Evolutionary conservation across 2,888 invertebrate genomes (phyloP), one percentile per base, ranked within the genome.

Genomic region (Matsumyia berberina): DNA sequence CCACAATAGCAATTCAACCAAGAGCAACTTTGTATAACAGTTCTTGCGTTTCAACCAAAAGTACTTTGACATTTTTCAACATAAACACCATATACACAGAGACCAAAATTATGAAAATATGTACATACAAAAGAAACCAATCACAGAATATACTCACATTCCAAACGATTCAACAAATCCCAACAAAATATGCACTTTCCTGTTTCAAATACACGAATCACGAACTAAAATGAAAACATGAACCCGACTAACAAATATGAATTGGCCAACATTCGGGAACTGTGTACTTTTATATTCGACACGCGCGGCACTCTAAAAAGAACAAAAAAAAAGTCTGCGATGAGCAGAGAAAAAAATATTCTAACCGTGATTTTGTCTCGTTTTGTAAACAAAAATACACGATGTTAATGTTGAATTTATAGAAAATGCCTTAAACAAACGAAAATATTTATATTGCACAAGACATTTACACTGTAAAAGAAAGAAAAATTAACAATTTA

Each of bases 311-410:
- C 44, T 72, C 77, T 85, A 64, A 51, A 79, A 79, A 55, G 79
- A 73, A 73, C 64, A 82, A 70, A 39, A 57, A 64, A 82, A 66
- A 39, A 57, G 57, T 42, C 62, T 51, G 39, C 62, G 39, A 74
- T 46, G 19, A 51, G 39, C 42, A 42, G 15, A 31, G 37, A 35
- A 55, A 42, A 69, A 79, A 62, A 69, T 57, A 24, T 39, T 42
- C 8, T 35, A 67, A 33, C 73, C 60, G 82, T 69, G 76, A 70
- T 73, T 73, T 55, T 42, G 2, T 19, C 33, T 37, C 53, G 62
- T 62, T 79, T 79, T 83, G 78, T 85, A 85, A 85, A 85, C 79
- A 79, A 73, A 69, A 72, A 42, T 69, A 53, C 62, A 64, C 64
- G 24, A 2, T 3, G 8, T 17, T 24, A 46, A 42, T 33, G 37